Conservation (phyloP, 2,888 invertebrate genomes). For the Drosophila quinaria region DNA sequence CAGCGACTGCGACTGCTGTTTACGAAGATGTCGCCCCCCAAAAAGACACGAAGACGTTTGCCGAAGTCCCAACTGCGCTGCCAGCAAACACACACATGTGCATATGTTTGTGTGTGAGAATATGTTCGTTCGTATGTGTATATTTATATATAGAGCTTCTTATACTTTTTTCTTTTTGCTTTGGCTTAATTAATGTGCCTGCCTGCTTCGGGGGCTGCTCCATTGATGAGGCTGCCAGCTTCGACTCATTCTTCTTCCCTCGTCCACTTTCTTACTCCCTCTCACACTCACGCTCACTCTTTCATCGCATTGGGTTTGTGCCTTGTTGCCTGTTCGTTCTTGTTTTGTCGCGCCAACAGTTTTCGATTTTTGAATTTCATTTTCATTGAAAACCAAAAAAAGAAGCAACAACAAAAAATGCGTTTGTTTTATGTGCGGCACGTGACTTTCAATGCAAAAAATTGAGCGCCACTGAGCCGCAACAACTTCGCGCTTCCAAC, state of each 20-base stretch:
- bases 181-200: conserved; percentile 74
- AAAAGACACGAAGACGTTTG: conserved; percentile 59
- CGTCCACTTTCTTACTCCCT: conserved; percentile 1
- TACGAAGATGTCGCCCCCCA: conserved; percentile 62
- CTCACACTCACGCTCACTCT: not conserved
- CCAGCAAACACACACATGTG: conserved; percentile 21
- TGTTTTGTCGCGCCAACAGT: conserved; percentile 58
- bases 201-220: conserved; percentile 65
- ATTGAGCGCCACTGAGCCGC: conserved; percentile 76
- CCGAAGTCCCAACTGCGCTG: conserved; percentile 57
- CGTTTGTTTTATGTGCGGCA: conserved; percentile 77
- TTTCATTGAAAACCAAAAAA: conserved; percentile 62
- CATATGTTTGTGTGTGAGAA: conserved; percentile 12
- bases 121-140: not conserved
- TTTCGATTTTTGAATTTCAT: conserved; percentile 72
- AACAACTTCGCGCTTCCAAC: conserved; percentile 36
- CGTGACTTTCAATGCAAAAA: conserved; percentile 72
- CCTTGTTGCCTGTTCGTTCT: conserved; percentile 15
- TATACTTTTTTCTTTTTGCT: conserved; percentile 34
- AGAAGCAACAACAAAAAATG: conserved; percentile 55
- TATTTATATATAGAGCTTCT: conserved; percentile 51
- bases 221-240: conserved; percentile 67
- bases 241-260: conserved; percentile 24
- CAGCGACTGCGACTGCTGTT: conserved; percentile 35
- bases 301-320: not conserved